A percentile compares a stretch with the other conserved stretches of the same genome.
phyloP scores from a whole-genome alignment of 2,888 invertebrate species.

The Cactoblastis cactorum region DNA sequence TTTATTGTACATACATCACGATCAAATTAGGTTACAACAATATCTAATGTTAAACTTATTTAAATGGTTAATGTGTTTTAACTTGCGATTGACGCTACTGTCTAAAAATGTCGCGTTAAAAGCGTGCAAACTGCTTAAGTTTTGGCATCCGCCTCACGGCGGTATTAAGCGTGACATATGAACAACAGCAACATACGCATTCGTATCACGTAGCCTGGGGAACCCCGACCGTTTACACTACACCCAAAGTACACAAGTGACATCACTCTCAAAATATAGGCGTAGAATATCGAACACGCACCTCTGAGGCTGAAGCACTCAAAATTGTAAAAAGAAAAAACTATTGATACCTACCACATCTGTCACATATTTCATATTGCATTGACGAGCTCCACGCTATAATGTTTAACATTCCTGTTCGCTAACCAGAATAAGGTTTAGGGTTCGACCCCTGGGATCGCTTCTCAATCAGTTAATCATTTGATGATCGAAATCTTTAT shows the following conservation, averaged over 20 bases:
- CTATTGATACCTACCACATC: constrained; percentile 14
- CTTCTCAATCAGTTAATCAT: too few relatives aligned
- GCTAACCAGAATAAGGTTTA: too few relatives aligned
- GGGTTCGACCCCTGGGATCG: too few relatives aligned
- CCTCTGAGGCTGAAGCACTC: constrained; percentile 32
- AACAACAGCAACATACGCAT: constrained; percentile 32
- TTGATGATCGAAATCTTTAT: too few relatives aligned
- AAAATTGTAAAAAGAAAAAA: constrained; percentile 28
- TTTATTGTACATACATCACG: too few relatives aligned
- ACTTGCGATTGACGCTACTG: background rate
- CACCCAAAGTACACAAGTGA: constrained; percentile 53
- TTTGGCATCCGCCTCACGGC: constrained; percentile 42
- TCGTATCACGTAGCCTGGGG: constrained; percentile 57
- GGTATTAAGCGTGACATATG: constrained; percentile 28
- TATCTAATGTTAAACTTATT: too few relatives aligned
- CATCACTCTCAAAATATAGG: constrained; percentile 51
- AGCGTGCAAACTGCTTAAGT: background rate
- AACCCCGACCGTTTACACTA: constrained; percentile 51
- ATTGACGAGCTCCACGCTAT: too few relatives aligned
- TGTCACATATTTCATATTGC: constrained; percentile 11
- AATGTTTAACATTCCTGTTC: too few relatives aligned
- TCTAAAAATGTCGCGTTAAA: background rate
- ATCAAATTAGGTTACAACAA: too few relatives aligned
- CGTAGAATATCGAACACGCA: constrained; percentile 32
- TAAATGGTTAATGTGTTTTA: background rate